Evolutionary conservation across 1,140 invertebrate genomes (phyloP), one percentile per base, ranked within the genome.

Genomic region (Schlechtendalia chinensis): DNA sequence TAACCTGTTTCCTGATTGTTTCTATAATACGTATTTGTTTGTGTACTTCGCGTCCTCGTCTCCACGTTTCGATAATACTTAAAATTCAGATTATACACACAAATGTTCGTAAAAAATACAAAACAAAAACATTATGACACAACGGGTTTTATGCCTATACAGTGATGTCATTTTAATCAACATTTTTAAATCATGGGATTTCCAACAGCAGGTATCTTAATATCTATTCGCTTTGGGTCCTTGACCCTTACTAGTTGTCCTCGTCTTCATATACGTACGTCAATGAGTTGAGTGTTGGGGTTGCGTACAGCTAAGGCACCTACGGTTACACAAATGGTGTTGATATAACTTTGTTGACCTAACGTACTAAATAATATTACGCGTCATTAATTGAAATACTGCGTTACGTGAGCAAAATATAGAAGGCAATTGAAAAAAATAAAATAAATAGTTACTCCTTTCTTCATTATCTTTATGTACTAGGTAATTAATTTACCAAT

Each of bases 221-320:
- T 4, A 39, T 54, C 5, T 69, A n/a, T n/a, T 50, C 27, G 16
- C 22, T 14, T 17, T 19, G 1, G 29, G 27, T 54, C 69, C 69
- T 72, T 72, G 47, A 72, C 69, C 50, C 50, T 54, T 50, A 69
- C 45, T 69, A 50, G 45, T 50, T 50, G 65, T 47, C 65, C 65
- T 69, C 22, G 22, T 67, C 22, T 67, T 50, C 17, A 50, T 50
- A 69, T 27, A 39, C 32, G 32, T 39, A 39, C 32, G 32, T n/a
- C n/a, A n/a, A n/a, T n/a, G n/a, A n/a, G n/a, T n/a, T n/a, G n/a
- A n/a, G n/a, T 39, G 1, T 69, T 69, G 19, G 65, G 65, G 65
- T 69, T 69, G 65, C 65, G 45, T 50, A 50, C 11, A 58, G 12
- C 16, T 67, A 16, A 47, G 22, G 39, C 39, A 24, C 22, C n/a